A percentile compares a stretch with the other conserved stretches of the same genome.
phyloP scores from a whole-genome alignment of 2,888 invertebrate species.

The Andrena hattorfiana region DNA sequence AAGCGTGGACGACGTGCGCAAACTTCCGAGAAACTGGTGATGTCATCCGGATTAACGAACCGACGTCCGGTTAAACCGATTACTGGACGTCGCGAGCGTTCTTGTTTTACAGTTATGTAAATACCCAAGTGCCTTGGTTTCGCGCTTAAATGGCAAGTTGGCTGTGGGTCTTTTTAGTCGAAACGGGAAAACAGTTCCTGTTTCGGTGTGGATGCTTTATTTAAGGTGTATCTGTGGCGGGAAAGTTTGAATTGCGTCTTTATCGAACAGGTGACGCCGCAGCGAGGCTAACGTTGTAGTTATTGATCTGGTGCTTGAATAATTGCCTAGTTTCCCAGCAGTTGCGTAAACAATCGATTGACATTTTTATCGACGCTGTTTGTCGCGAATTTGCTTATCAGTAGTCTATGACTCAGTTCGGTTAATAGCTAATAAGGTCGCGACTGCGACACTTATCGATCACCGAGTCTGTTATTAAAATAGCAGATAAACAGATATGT shows the following conservation, averaged over 20 bases:
- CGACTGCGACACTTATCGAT: not conserved
- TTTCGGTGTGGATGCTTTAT: not conserved
- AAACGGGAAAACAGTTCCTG: not conserved
- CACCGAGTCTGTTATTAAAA: slow-evolving; percentile 26
- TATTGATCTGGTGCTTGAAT: not conserved
- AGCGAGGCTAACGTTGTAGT: not conserved
- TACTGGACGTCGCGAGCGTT: not conserved
- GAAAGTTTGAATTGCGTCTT: not conserved
- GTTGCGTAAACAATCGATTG: slow-evolving; percentile 11
- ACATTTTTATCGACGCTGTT: slow-evolving; percentile 20
- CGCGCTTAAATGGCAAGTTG: not conserved
- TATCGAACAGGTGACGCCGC: not conserved
- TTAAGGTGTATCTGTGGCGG: too few species aligned
- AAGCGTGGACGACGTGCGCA: slow-evolving; percentile 13
- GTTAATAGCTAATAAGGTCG: not conserved
- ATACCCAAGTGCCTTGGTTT: not conserved
- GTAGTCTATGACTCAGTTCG: not conserved
- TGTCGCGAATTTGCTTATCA: slow-evolving; percentile 22
- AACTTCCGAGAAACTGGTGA: slow-evolving; percentile 37
- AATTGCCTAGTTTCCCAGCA: not conserved
- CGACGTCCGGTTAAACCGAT: slow-evolving; percentile 22
- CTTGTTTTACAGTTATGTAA: slow-evolving; percentile 33
- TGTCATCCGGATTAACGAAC: slow-evolving; percentile 48
- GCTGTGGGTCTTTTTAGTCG: not conserved
- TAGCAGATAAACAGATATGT: not conserved